Evolutionary conservation across 53 echinoderm and acorn worm species (phyloP).

Genomic region (Holothuria leucospilota): DNA sequence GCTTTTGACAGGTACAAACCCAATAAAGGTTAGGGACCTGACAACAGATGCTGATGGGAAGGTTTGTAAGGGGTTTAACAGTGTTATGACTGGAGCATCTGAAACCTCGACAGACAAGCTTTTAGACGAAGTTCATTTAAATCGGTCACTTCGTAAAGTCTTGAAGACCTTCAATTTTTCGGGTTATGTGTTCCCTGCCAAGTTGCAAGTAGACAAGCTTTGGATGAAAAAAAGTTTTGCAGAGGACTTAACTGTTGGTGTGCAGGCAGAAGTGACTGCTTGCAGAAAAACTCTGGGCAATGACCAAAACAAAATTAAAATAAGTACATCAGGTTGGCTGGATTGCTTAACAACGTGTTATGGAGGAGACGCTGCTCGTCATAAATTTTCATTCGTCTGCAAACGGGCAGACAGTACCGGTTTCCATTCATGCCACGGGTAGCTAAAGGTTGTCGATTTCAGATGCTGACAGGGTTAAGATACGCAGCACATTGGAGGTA

Average conservation of each 20-base stretch:
- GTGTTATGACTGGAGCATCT: background rate
- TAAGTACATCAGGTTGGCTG: background rate
- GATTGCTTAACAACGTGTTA: slow-evolving; percentile 9
- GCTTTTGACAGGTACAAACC: slow-evolving; percentile 31
- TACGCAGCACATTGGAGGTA: background rate
- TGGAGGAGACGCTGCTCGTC: background rate
- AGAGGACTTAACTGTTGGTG: slow-evolving; percentile 4
- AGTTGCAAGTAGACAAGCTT: background rate
- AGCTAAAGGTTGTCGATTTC: slow-evolving; percentile 9
- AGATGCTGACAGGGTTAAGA: background rate
- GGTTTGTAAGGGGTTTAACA: background rate
- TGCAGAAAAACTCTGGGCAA: background rate
- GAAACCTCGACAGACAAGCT: background rate
- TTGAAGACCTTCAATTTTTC: background rate
- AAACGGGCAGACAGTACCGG: background rate
- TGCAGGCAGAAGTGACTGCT: background rate
- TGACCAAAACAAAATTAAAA: background rate
- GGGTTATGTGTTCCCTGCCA: background rate
- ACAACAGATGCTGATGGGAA: slow-evolving; percentile 28
- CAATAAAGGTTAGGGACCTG: slow-evolving; percentile 24
- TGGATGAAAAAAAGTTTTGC: slow-evolving; percentile 9
- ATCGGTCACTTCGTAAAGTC: slow-evolving; percentile 10
- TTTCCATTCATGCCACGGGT: slow-evolving; percentile 6
- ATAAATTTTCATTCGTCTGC: slow-evolving; percentile 28
- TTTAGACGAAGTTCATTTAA: slow-evolving; percentile 7